phyloP scores from a whole-genome alignment of 2,113 vertebrate species.

The Laticauda laticaudata region DNA sequence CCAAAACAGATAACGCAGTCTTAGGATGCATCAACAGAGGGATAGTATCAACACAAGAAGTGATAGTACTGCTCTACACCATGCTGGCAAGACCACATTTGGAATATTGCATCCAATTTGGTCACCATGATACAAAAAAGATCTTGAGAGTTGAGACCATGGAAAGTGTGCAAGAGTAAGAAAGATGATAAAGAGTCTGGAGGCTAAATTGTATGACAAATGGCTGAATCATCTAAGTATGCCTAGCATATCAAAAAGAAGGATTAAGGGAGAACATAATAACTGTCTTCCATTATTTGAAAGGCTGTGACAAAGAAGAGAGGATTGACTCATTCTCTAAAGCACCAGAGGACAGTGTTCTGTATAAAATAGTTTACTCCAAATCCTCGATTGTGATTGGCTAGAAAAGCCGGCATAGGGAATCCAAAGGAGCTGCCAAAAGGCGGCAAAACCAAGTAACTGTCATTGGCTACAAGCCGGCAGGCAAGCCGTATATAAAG shows the following conservation, averaged over 20 bases:
- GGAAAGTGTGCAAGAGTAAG: background rate
- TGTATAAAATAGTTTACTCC: no score
- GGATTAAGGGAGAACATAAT: background rate
- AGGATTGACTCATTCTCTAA: background rate
- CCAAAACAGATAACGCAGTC: background rate
- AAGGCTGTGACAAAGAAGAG: background rate
- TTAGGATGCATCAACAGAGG: background rate
- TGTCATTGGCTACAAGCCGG: no score
- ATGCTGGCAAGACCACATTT: background rate
- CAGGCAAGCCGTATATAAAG: no score
- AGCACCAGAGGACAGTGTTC: background rate
- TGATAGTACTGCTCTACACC: background rate
- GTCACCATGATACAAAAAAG: background rate
- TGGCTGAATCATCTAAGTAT: background rate
- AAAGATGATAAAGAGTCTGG: background rate
- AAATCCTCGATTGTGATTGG: no score
- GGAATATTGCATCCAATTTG: background rate
- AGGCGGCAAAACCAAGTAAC: no score
- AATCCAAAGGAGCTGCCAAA: no score
- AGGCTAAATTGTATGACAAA: background rate
- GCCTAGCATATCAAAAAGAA: background rate
- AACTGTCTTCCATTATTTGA: background rate
- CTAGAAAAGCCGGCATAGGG: no score
- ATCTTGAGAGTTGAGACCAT: background rate
- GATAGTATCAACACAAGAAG: background rate